Evolutionary conservation across 2,888 invertebrate genomes (phyloP).

Genomic region (Disparrhopalites patrizii): DNA sequence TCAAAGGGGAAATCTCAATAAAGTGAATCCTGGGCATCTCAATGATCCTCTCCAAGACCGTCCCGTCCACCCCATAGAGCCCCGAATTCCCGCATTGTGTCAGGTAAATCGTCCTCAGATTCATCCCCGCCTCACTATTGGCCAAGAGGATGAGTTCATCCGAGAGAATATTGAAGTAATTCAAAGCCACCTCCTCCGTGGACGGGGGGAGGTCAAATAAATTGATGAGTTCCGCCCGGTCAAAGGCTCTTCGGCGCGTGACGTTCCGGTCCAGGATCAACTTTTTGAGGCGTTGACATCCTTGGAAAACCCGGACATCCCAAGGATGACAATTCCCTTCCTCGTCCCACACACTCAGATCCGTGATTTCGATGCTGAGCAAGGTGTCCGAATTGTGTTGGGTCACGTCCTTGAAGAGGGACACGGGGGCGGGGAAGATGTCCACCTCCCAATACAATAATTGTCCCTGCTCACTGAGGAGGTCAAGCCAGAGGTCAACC

Average conservation of each 20-base stretch:
- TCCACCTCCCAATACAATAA: conserved; percentile 38
- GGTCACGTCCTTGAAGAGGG: conserved; percentile 33
- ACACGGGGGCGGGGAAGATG: conserved; percentile 36
- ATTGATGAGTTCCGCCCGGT: conserved; percentile 40
- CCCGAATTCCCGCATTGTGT: conserved; percentile 39
- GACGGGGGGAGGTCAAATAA: conserved; percentile 36
- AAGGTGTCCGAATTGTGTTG: conserved; percentile 30
- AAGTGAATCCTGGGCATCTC: conserved; percentile 31
- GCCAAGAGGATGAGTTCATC: conserved; percentile 39
- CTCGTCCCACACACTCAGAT: conserved; percentile 37
- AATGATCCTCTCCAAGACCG: conserved; percentile 39
- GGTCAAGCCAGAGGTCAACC: conserved; percentile 33
- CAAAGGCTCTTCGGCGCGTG: conserved; percentile 27
- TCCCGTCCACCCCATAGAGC: conserved; percentile 39
- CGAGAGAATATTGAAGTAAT: conserved; percentile 40
- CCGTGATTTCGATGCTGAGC: conserved; percentile 39
- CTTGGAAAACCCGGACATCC: conserved; percentile 31
- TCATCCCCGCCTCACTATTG: conserved; percentile 2
- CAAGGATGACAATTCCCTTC: conserved; percentile 32
- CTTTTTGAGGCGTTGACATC: conserved; percentile 33
- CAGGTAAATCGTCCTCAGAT: conserved; percentile 32
- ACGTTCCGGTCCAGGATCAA: conserved; percentile 41
- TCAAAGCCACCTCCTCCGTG: conserved; percentile 38
- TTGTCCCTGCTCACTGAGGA: conserved; percentile 32
- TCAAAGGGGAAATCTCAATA: conserved; percentile 41